Conservation (phyloP, 2,888 invertebrate species). For the Eubasilissa splendida region DNA sequence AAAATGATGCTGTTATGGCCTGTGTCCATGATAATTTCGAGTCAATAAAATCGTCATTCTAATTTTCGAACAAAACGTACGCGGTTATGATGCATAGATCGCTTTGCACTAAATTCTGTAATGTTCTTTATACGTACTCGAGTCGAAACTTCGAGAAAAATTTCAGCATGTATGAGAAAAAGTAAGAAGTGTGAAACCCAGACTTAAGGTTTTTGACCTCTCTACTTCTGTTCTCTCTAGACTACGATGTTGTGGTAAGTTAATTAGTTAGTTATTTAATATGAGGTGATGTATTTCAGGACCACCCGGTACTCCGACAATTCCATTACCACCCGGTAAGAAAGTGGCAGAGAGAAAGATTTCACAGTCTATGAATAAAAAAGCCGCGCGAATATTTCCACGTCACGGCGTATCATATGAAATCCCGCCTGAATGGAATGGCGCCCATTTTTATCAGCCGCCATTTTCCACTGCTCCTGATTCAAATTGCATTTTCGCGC, state of each 20-base stretch:
- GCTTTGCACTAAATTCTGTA: too few relatives aligned
- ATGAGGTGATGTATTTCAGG: background rate
- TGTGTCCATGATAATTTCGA: too few relatives aligned
- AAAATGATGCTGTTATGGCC: too few relatives aligned
- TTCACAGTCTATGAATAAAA: slow-evolving; percentile 32
- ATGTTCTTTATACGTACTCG: too few relatives aligned
- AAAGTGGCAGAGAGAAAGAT: slow-evolving; percentile 10
- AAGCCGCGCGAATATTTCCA: slow-evolving; percentile 22
- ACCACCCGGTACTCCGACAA: background rate
- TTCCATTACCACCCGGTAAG: slow-evolving; percentile 29
- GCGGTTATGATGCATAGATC: too few relatives aligned
- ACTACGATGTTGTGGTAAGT: too few relatives aligned
- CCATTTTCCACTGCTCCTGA: slow-evolving; percentile 19
- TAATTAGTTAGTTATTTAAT: background rate
- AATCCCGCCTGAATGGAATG: slow-evolving; percentile 29
- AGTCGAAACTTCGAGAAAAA: too few relatives aligned
- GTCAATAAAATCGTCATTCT: too few relatives aligned
- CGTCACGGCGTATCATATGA: slow-evolving; percentile 21
- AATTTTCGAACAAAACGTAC: too few relatives aligned
- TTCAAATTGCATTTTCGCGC: slow-evolving; percentile 30
- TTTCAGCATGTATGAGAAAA: background rate
- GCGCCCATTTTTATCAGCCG: slow-evolving; percentile 18
- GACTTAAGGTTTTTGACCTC: too few relatives aligned
- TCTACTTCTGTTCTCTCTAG: too few relatives aligned
- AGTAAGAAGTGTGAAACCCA: background rate